These are phyloP conservation scores for Mesitornis unicolor DNA, from an alignment of 2,113 vertebrate species.

Conservation along the genomic window DNA sequence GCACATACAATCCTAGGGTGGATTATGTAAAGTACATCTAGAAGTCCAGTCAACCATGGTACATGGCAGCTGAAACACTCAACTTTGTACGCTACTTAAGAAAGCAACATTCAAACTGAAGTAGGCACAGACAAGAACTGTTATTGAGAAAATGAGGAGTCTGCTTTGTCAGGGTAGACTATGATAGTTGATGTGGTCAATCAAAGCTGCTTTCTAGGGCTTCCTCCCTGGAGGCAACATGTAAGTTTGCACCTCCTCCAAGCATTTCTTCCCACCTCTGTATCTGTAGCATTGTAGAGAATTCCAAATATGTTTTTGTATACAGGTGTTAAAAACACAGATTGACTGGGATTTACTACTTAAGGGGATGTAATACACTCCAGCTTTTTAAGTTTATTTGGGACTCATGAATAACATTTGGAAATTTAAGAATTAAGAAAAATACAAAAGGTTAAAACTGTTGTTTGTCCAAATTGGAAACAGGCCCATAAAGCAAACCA, in stretches of 20 bases:
- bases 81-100: neutral
- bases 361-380: neutral
- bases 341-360: neutral
- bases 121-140: neutral
- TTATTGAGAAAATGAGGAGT: neutral
- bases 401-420: neutral
- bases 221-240: neutral
- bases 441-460: neutral
- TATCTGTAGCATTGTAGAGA: neutral
- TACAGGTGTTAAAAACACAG: neutral
- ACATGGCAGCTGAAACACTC: neutral
- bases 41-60: neutral
- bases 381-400: neutral
- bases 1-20: neutral
- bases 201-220: neutral
- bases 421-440: neutral
- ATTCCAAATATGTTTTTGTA: neutral
- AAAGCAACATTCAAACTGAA: neutral
- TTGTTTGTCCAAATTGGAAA: neutral
- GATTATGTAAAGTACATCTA: neutral
- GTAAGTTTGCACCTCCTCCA: neutral
- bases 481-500: neutral
- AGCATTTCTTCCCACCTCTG: neutral
- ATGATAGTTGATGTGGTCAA: neutral
- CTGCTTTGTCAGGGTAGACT: neutral